Evolutionary conservation across 1,140 invertebrate species (phyloP), one percentile per base, ranked within the genome.

Genomic region (Tetramorium alpestre): DNA sequence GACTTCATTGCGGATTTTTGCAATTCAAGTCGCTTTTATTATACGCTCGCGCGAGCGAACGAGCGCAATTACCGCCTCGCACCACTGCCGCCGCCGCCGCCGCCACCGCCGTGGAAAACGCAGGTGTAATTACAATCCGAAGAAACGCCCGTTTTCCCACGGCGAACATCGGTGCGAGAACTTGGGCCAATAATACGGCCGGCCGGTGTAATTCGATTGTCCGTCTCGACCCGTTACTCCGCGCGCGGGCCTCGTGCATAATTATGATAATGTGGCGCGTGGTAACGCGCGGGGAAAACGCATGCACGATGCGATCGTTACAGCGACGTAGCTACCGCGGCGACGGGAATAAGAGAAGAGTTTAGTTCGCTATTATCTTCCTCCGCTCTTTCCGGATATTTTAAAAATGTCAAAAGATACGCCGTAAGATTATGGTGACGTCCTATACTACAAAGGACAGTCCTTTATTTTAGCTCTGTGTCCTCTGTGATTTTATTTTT

Each of bases 241-340:
- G 47, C 51, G 54, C 67, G 51, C 80, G 67, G 49, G 51, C 38
- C 25, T 73, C 80, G 58, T 54, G 54, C 80, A 49, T 84, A 75
- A 84, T 84, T 73, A 73, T 73, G 80, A 84, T 84, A 84, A 84
- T 84, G 80, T 51, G 69, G 54, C 80, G 67, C 80, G 67, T 84
- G 80, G 65, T 82, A 82, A 82, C 51, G 25, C 51, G 69, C 54
- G 41, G 49, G 49, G 80, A 82, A 82, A 82, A 82, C 69, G 41
- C 54, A 73, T 60, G 54, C 54, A 73, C 41, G 80, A 81, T 81
- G 47, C 64, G 78, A 58, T 81, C 65, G 56, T 72, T 72, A 56
- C 64, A 41, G 16, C 77, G 33, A 38, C 78, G 49, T 72, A 72
- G 51, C 78, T 65, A 44, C 56, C 16, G 18, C 28, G 18, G 28